Evolutionary conservation across 2,797 vertebrate species (phyloP).

Genomic region (Poecilia picta): DNA sequence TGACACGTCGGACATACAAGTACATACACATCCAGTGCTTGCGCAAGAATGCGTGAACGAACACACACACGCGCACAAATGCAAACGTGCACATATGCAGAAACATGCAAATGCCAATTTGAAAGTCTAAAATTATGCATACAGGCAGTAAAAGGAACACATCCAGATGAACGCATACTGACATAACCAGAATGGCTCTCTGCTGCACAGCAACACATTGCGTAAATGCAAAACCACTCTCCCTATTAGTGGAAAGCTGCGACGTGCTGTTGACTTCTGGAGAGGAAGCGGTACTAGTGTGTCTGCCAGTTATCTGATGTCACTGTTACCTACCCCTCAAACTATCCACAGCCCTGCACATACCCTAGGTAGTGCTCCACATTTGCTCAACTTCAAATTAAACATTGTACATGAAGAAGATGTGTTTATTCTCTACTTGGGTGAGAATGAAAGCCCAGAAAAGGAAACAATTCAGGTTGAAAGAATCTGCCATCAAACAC

Average conservation of each 20-base stretch:
- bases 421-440: constrained; percentile 49
- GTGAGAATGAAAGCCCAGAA: constrained; percentile 50
- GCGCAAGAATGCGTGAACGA: background rate
- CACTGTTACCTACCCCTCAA: constrained; percentile 56
- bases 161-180: constrained; percentile 30
- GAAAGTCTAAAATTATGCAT: constrained; percentile 46
- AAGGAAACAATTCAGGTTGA: background rate
- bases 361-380: constrained; percentile 3
- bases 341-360: constrained; percentile 34
- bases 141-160: constrained; percentile 34
- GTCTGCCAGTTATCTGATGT: constrained; percentile 64
- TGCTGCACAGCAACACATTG: constrained; percentile 81
- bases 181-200: constrained; percentile 59
- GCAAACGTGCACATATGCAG: constrained; percentile 32
- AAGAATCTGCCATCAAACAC: background rate
- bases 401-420: constrained; percentile 43
- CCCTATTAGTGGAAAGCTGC: constrained; percentile 79
- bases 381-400: constrained; percentile 37
- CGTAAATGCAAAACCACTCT: constrained; percentile 79
- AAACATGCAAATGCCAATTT: constrained; percentile 40
- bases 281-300: constrained; percentile 74
- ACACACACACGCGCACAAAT: background rate
- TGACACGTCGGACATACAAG: constrained; percentile 40
- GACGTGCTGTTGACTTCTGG: constrained; percentile 78
- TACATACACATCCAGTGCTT: constrained; percentile 20